Percentiles rank a stretch among this genome's conserved stretches.
Conservation (phyloP, 30 jellyfish, hydroid and myxozoan species). For the Aurelia sp. region DNA sequence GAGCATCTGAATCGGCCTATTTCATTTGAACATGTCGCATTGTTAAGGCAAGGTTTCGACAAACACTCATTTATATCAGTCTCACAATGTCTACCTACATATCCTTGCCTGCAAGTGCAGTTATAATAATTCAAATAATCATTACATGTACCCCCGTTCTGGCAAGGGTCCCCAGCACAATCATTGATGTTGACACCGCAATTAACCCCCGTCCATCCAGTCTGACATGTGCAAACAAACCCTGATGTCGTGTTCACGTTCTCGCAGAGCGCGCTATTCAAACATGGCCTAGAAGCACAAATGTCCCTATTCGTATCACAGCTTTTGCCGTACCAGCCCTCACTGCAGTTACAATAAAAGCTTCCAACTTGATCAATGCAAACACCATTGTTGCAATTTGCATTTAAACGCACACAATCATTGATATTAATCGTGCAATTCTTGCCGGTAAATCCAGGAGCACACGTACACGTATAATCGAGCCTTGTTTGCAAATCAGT, state of each 20-base stretch:
- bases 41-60: slow-evolving; percentile 71
- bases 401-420: slow-evolving; percentile 69
- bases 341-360: slow-evolving; percentile 77
- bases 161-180: slow-evolving; percentile 71
- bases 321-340: slow-evolving; percentile 69
- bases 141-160: slow-evolving; percentile 70
- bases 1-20: slow-evolving; percentile 51
- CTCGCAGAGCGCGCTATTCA: slow-evolving; percentile 59
- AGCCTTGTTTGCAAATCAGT: slow-evolving; percentile 58
- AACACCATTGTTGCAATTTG: slow-evolving; percentile 79
- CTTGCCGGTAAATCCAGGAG: slow-evolving; percentile 71
- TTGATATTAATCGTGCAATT: slow-evolving; percentile 67
- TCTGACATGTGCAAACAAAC: slow-evolving; percentile 49
- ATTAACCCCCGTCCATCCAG: slow-evolving; percentile 67
- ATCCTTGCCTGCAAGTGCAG: slow-evolving; percentile 74
- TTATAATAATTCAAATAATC: slow-evolving; percentile 56
- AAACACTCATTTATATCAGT: slow-evolving; percentile 64
- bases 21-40: slow-evolving; percentile 69
- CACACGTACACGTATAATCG: slow-evolving; percentile 78
- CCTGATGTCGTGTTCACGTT: slow-evolving; percentile 60
- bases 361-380: slow-evolving; percentile 79
- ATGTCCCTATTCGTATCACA: slow-evolving; percentile 66
- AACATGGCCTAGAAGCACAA: slow-evolving; percentile 63
- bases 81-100: slow-evolving; percentile 69
- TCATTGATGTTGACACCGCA: slow-evolving; percentile 68